These are phyloP conservation scores for Barnardius zonarius DNA, from an alignment of 2,113 vertebrate genomes.

Conservation along the genomic window DNA sequence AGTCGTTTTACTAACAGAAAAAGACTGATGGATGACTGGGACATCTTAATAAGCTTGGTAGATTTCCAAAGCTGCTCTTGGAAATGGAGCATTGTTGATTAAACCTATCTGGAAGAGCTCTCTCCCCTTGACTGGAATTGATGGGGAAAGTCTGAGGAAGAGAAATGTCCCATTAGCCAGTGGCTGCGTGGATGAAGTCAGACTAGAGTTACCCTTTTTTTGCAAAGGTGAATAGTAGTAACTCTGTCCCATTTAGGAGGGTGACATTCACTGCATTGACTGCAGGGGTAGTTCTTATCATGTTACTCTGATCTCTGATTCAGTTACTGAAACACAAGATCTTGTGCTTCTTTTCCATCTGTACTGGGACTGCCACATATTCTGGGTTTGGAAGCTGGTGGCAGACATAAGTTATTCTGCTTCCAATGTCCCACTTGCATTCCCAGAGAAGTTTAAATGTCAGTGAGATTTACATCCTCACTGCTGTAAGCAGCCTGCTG, in stretches of 20 bases:
- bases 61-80: not conserved
- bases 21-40: not conserved
- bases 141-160: not conserved
- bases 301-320: not conserved
- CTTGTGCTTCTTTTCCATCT: not conserved
- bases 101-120: not conserved
- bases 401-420: not conserved
- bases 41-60: not conserved
- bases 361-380: not conserved
- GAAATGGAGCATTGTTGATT: not conserved
- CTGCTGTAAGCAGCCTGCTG: not conserved
- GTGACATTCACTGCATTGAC: not conserved
- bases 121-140: not conserved
- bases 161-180: not conserved
- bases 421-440: fast-evolving
- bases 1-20: not conserved
- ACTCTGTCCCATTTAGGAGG: not conserved
- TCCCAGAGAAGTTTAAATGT: not conserved
- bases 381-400: not conserved
- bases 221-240: not conserved
- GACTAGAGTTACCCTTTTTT: not conserved
- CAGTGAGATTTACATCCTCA: not conserved
- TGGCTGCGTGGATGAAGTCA: not conserved
- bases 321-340: not conserved
- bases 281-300: not conserved